Conservation (phyloP, 1,140 invertebrate genomes). For the Bombus pascuorum region DNA sequence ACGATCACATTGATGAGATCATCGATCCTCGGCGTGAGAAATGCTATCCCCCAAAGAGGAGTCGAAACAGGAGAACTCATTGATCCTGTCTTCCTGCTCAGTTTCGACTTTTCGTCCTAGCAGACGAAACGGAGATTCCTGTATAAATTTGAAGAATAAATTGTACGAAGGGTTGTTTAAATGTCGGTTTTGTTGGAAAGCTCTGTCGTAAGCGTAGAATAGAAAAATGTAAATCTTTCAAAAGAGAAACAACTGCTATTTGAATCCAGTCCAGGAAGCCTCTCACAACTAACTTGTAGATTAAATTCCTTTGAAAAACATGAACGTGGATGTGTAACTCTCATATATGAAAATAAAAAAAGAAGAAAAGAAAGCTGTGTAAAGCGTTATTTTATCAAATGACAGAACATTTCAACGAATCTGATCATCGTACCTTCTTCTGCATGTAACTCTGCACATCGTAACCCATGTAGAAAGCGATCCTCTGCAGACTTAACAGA, state of each 20-base stretch:
- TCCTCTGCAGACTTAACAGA: constrained; percentile 77
- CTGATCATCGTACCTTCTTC: constrained; percentile 70
- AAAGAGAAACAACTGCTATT: too few relatives aligned
- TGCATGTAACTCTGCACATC: constrained; percentile 74
- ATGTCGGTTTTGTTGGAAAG: too few relatives aligned
- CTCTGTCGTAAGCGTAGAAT: too few relatives aligned
- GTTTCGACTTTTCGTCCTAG: constrained; percentile 53
- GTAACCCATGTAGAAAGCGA: constrained; percentile 82
- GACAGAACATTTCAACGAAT: neutral
- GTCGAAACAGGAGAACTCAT: constrained; percentile 68
- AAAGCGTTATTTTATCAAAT: neutral
- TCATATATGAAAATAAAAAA: neutral
- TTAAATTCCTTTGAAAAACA: neutral
- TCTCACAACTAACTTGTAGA: neutral
- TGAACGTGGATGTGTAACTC: too few relatives aligned
- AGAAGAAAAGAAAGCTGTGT: neutral
- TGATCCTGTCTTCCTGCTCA: constrained; percentile 34
- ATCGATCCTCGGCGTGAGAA: neutral
- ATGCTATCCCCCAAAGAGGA: constrained; percentile 47
- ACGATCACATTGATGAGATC: constrained; percentile 28
- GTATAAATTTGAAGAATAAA: neutral
- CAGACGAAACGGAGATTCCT: constrained; percentile 75
- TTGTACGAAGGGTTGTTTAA: neutral
- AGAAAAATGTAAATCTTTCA: too few relatives aligned
- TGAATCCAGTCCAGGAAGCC: neutral